Conservation (phyloP, 2,888 invertebrate species). For the Lissonota sp. region DNA sequence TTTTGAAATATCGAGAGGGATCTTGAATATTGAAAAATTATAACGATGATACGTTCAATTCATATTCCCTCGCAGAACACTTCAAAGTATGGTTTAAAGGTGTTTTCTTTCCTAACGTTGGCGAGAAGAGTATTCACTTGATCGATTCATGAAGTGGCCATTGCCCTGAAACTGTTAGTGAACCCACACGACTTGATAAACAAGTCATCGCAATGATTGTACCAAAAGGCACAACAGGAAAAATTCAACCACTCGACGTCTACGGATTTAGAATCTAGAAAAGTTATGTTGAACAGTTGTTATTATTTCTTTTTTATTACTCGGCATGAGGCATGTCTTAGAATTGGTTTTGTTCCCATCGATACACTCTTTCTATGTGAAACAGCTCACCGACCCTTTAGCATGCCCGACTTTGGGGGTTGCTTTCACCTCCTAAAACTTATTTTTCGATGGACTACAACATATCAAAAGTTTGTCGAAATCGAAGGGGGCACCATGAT, state of each 20-base stretch:
- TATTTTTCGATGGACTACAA: no score
- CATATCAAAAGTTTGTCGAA: no score
- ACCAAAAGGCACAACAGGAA: slow-evolving; percentile 21
- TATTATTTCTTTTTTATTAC: no score
- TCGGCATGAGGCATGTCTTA: no score
- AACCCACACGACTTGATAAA: neutral
- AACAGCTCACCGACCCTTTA: no score
- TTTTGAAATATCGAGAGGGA: slow-evolving; percentile 18
- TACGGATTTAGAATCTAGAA: slow-evolving; percentile 34
- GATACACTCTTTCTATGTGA: no score
- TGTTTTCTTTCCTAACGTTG: slow-evolving; percentile 15
- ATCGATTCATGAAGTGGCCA: no score
- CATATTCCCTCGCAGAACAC: slow-evolving; percentile 1
- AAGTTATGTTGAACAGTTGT: slow-evolving; percentile 14
- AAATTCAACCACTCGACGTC: slow-evolving; percentile 36
- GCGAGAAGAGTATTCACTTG: slow-evolving; percentile 12
- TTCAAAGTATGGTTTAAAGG: slow-evolving; percentile 34
- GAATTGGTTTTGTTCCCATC: no score
- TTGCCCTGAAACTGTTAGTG: slow-evolving; percentile 30
- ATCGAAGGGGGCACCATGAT: no score
- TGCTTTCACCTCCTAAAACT: no score
- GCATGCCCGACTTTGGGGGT: no score
- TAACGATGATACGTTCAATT: neutral
- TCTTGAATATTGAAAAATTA: no score
- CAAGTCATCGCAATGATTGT: neutral